These are phyloP conservation scores for Pantala flavescens DNA, from an alignment of 1,140 invertebrate species.

Conservation along the genomic window DNA sequence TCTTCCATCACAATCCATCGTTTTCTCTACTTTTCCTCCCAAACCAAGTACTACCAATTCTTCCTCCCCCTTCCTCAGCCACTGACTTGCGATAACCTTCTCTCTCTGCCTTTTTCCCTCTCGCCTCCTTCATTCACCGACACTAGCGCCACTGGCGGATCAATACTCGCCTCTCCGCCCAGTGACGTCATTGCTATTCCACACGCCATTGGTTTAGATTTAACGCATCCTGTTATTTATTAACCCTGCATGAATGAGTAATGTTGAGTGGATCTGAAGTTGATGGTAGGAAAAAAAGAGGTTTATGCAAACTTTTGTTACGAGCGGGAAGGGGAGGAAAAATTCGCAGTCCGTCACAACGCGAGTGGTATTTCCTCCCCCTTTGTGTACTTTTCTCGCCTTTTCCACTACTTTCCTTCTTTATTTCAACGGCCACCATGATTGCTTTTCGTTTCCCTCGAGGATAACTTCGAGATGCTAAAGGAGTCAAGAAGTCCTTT, in stretches of 20 bases:
- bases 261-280: slow-evolving; percentile 15
- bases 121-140: slow-evolving; percentile 15
- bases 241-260: slow-evolving; percentile 28
- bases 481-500: no score
- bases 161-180: slow-evolving; percentile 31
- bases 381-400: no score
- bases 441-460: no score
- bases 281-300: background rate
- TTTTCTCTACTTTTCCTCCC: background rate
- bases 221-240: slow-evolving; percentile 39
- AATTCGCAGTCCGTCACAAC: no score
- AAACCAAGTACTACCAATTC: background rate
- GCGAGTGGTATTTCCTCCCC: no score
- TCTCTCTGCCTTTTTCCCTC: background rate
- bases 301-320: background rate
- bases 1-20: background rate
- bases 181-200: slow-evolving; percentile 34
- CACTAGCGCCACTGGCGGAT: slow-evolving; percentile 25
- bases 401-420: no score
- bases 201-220: slow-evolving; percentile 33
- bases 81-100: background rate
- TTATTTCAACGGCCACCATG: no score
- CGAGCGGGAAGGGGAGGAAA: background rate
- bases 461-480: no score
- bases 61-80: background rate